Evolutionary conservation across 2,888 invertebrate genomes (phyloP), one percentile per base, ranked within the genome.

Genomic region (Synanthedon andrenaeformis): DNA sequence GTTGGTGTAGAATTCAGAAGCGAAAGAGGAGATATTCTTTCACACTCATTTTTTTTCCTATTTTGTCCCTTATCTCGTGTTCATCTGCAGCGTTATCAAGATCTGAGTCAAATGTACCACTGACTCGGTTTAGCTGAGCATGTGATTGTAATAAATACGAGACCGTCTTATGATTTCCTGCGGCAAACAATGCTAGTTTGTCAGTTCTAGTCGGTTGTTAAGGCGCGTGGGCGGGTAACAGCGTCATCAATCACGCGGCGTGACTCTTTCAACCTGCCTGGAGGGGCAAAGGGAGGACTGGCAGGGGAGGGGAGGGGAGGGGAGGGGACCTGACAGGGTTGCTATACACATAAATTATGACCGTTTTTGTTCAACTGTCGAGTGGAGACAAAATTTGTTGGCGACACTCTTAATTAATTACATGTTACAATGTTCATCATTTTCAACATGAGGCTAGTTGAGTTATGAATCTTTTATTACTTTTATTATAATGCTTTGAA

Each of bases 241-340:
- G 71, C 70, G 74, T 76, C 84, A 85, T 86, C 85, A 83, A 87
- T 86, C 87, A 85, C 82, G 66, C 75, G 65, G 64, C 78, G 76
- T 82, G 85, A 83, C 85, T 86, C 86, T 86, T 85, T 86, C 85
- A 85, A 86, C 84, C 85, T 82, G 84, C 82, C 82, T 82, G 35
- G 69, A 71, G 61, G 66, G 69, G 49, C 64, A 59, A 62, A 35
- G 60, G 59, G 59, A 59, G 53, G 55, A 53, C 48, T 35, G 42
- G 45, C 41, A 53, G 57, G 62, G 55, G 57, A 55, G 64, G 62
- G 64, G 60, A 28, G 19, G 42, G 50, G 28, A 53, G 57, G 61
- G 55, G 57, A 55, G 64, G 62, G 64, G 60, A 23, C 23, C 35
- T 54, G 60, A 60, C 66, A 79, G 77, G 75, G 77, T 69, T 78